These are phyloP conservation scores for Aphelenchoides besseyi DNA, from an alignment of 1,140 invertebrate genomes.

Conservation along the genomic window DNA sequence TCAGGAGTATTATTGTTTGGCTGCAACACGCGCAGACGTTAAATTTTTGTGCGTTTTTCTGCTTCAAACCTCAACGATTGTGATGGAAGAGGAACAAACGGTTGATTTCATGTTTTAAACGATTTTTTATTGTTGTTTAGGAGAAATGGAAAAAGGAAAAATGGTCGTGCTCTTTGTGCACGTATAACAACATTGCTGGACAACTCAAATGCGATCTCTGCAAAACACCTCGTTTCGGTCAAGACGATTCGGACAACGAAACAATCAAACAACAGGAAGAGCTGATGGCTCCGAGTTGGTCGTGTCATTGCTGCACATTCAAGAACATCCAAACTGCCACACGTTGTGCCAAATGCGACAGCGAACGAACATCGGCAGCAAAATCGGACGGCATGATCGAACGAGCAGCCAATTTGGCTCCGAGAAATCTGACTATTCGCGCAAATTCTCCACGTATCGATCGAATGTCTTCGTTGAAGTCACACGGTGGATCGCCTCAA, in stretches of 20 bases:
- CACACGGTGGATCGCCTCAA: not conserved
- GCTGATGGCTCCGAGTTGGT: constrained; percentile 1
- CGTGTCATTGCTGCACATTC: constrained; percentile 13
- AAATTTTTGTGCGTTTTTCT: no score
- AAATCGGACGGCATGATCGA: not conserved
- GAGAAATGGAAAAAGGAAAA: constrained; percentile 1
- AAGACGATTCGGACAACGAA: not conserved
- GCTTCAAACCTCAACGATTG: not conserved
- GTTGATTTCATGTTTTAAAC: no score
- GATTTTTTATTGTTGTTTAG: no score
- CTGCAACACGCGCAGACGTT: not conserved
- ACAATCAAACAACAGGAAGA: constrained; percentile 10
- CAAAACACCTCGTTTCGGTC: constrained; percentile 5
- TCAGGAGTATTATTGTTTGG: not conserved
- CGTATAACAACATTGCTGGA: constrained; percentile 15
- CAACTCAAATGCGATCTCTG: constrained; percentile 21
- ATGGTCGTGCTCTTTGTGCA: constrained; percentile 12
- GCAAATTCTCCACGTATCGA: not conserved
- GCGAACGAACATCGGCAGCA: not conserved
- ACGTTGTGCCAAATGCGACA: constrained; percentile 15
- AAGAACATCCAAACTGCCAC: constrained; percentile 6
- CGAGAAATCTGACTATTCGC: not conserved
- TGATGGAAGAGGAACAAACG: not conserved
- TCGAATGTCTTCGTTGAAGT: not conserved
- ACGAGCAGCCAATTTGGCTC: no score